Conservation (phyloP, 2,888 invertebrate genomes). For the Agrochola lychnidis region DNA sequence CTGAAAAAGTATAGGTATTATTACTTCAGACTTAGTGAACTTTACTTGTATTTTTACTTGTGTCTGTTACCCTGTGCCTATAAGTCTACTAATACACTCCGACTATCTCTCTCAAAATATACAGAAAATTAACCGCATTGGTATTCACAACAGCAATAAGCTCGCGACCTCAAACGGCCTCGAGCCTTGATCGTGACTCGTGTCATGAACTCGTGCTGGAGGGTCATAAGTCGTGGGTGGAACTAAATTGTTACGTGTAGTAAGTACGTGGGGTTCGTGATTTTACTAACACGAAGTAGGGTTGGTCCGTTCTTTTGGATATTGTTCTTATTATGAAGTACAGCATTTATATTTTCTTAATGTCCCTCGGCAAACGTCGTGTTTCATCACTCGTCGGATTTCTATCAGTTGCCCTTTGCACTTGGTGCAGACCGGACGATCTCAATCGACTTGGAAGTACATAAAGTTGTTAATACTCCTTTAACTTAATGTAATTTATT, state of each 20-base stretch:
- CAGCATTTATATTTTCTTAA: too few relatives aligned
- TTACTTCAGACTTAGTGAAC: too few relatives aligned
- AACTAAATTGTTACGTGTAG: slow-evolving; percentile 36
- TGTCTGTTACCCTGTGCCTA: background rate
- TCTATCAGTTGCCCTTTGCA: too few relatives aligned
- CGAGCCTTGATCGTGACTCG: slow-evolving; percentile 51
- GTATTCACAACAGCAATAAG: slow-evolving; percentile 14
- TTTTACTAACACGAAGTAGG: slow-evolving; percentile 24
- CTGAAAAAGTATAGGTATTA: background rate
- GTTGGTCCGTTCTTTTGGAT: background rate
- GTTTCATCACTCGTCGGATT: too few relatives aligned
- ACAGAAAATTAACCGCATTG: slow-evolving; percentile 7
- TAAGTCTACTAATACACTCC: background rate
- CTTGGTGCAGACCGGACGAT: too few relatives aligned
- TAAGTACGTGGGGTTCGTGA: slow-evolving; percentile 31
- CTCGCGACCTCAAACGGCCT: slow-evolving; percentile 52
- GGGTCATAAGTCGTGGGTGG: slow-evolving; percentile 32
- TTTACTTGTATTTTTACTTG: background rate
- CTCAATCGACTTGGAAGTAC: too few relatives aligned
- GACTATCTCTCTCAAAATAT: background rate
- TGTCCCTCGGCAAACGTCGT: too few relatives aligned
- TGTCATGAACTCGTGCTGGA: slow-evolving; percentile 20
- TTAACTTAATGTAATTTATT: too few relatives aligned
- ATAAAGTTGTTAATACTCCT: too few relatives aligned
- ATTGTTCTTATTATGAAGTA: background rate